These are phyloP conservation scores for Diplosoma virens DNA, from an alignment of 23 tunicate genomes.

Conservation along the genomic window DNA sequence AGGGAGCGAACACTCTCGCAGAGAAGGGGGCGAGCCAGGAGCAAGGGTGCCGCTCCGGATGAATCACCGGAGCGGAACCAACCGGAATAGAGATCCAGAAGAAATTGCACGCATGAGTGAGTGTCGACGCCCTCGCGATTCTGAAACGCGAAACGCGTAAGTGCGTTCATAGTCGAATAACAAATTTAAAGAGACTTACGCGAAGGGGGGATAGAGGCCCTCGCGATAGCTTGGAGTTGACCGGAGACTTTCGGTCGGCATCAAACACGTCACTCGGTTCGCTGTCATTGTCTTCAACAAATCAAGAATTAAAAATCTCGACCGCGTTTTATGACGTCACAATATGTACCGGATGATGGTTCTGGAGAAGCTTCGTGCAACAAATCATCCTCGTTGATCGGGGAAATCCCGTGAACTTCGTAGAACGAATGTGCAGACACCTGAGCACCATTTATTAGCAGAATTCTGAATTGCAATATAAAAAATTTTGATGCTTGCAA, in stretches of 20 bases:
- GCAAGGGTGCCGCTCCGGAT: conserved; percentile 14
- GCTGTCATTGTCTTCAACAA: no score
- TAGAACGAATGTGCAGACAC: conserved; percentile 49
- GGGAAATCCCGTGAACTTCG: conserved; percentile 55
- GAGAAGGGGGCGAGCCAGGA: conserved; percentile 52
- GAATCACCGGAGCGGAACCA: conserved; percentile 74
- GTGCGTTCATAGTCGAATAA: background rate
- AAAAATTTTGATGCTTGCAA: no score
- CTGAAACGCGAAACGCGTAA: no score
- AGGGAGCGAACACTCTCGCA: conserved; percentile 77
- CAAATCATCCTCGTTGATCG: background rate
- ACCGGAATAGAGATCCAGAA: conserved; percentile 82
- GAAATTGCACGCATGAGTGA: conserved; percentile 91
- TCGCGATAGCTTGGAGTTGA: background rate
- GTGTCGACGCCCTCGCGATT: conserved; percentile 65
- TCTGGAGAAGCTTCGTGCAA: background rate
- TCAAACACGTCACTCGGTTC: conserved; percentile 67
- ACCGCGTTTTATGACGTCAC: no score
- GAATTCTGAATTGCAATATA: no score
- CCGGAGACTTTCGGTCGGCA: background rate
- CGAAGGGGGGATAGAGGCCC: conserved; percentile 16
- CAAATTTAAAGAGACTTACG: conserved; percentile 1
- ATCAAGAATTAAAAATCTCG: no score
- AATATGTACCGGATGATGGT: conserved; percentile 15
- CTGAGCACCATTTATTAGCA: conserved; percentile 21